Percentiles rank a stretch among this genome's conserved stretches.
Evolutionary conservation across 1,140 invertebrate species (phyloP).

Genomic region (Drosophila parvula): DNA sequence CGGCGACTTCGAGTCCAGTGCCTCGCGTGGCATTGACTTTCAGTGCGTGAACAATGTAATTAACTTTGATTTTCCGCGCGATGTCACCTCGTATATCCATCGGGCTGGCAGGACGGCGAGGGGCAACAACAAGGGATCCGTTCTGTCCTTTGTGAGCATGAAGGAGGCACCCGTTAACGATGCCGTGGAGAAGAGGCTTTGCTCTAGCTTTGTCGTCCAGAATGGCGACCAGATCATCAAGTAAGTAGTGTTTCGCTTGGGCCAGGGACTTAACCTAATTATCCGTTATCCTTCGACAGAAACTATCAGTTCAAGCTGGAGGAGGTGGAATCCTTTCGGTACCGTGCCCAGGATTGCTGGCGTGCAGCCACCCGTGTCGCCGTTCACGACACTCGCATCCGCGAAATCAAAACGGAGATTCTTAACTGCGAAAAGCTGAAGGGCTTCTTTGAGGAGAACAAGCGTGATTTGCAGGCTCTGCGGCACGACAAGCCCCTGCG

Average conservation of each 20-base stretch:
- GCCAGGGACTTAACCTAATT: neutral
- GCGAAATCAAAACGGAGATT: slow-evolving; percentile 98
- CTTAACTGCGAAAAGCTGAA: slow-evolving; percentile 97
- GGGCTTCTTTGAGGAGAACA: slow-evolving; percentile 98
- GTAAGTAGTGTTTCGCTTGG: slow-evolving; percentile 51
- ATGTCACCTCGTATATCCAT: slow-evolving; percentile 96
- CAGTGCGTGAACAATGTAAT: slow-evolving; percentile 98
- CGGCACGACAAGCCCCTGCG: slow-evolving; percentile 97
- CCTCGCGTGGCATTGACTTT: slow-evolving; percentile 98
- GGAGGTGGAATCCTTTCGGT: slow-evolving; percentile 97
- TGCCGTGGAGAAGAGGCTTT: slow-evolving; percentile 90
- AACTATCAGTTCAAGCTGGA: slow-evolving; percentile 97
- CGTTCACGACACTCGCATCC: slow-evolving; percentile 95
- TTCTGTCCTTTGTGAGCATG: slow-evolving; percentile 95
- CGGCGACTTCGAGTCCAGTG: slow-evolving; percentile 96
- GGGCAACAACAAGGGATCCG: slow-evolving; percentile 96
- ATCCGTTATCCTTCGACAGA: slow-evolving; percentile 83
- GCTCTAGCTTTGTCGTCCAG: slow-evolving; percentile 85
- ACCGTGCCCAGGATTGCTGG: slow-evolving; percentile 97
- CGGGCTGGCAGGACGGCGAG: slow-evolving; percentile 97
- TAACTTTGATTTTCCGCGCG: slow-evolving; percentile 98
- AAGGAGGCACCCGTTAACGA: slow-evolving; percentile 91
- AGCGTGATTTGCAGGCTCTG: slow-evolving; percentile 93
- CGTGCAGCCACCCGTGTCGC: slow-evolving; percentile 96
- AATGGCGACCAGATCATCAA: slow-evolving; percentile 82